phyloP scores from a whole-genome alignment of 2,888 invertebrate genomes.

The Nomada fucata region DNA sequence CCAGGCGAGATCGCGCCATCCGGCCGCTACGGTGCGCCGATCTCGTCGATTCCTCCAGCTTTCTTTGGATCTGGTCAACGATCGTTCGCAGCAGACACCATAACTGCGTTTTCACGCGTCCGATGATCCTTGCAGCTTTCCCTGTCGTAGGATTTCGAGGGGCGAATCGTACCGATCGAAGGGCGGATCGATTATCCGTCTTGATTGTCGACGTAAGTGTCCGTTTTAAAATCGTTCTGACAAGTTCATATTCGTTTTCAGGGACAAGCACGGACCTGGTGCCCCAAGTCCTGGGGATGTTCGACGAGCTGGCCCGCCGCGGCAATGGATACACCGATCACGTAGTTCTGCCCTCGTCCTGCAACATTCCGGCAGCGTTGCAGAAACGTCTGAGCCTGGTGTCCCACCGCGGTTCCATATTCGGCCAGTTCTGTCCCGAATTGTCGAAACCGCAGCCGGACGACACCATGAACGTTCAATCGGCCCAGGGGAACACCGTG shows the following conservation, averaged over 20 bases:
- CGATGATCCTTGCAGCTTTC: too few species aligned
- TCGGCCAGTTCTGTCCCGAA: conserved; percentile 72
- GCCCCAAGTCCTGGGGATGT: conserved; percentile 93
- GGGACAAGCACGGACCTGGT: conserved; percentile 93
- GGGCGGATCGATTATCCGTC: too few species aligned
- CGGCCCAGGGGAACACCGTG: conserved; percentile 13
- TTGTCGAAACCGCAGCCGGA: conserved; percentile 29
- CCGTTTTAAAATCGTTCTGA: too few species aligned
- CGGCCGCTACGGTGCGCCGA: neutral
- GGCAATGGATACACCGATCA: conserved; percentile 74
- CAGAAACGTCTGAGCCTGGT: conserved; percentile 81
- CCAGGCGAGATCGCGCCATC: neutral
- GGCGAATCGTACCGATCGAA: too few species aligned
- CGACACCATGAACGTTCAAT: conserved; percentile 38
- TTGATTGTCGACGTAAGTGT: too few species aligned
- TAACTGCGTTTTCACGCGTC: too few species aligned
- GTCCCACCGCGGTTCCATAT: conserved; percentile 78
- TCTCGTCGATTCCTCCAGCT: neutral
- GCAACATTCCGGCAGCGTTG: conserved; percentile 76
- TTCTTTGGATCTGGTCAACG: conserved; percentile 1
- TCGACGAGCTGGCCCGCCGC: conserved; percentile 89
- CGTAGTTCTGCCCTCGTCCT: conserved; percentile 72
- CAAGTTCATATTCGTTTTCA: conserved; percentile 84
- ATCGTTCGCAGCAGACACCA: too few species aligned
- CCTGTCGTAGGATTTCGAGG: too few species aligned